Conservation (phyloP, 2,888 invertebrate genomes). For the Lordiphosa andalusiaca region DNA sequence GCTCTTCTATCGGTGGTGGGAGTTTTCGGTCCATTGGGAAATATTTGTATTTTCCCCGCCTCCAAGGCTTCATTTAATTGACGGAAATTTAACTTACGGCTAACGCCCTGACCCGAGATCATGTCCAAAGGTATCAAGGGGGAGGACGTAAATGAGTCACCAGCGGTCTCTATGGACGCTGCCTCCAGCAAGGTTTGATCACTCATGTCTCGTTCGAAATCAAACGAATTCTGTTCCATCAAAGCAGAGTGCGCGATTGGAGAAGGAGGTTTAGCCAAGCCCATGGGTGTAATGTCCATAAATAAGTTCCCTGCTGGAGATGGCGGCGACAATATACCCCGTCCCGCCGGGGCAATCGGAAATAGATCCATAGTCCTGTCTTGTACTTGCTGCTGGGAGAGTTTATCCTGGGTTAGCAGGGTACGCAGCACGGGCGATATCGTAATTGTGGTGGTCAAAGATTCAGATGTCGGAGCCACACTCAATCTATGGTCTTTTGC, state of each 20-base stretch:
- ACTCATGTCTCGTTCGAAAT: neutral
- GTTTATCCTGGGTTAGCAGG: constrained; percentile 27
- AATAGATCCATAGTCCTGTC: constrained; percentile 54
- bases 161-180: no score
- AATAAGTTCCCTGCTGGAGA: constrained; percentile 20
- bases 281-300: constrained; percentile 32
- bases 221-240: no score
- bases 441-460: constrained; percentile 35
- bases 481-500: constrained; percentile 3
- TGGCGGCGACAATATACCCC: neutral
- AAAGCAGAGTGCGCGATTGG: neutral
- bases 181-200: neutral
- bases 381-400: constrained; percentile 18
- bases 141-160: constrained; percentile 35
- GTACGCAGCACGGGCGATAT: constrained; percentile 31
- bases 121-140: constrained; percentile 58
- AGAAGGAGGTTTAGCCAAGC: neutral
- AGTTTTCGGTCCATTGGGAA: constrained; percentile 54
- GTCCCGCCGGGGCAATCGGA: constrained; percentile 7
- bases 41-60: constrained; percentile 61
- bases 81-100: constrained; percentile 53
- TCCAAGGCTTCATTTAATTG: constrained; percentile 70
- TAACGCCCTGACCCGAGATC: constrained; percentile 40
- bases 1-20: constrained; percentile 39
- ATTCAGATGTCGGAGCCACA: neutral